These are phyloP conservation scores for Gasteruption jaculator DNA, from an alignment of 2,888 invertebrate species.

Conservation along the genomic window DNA sequence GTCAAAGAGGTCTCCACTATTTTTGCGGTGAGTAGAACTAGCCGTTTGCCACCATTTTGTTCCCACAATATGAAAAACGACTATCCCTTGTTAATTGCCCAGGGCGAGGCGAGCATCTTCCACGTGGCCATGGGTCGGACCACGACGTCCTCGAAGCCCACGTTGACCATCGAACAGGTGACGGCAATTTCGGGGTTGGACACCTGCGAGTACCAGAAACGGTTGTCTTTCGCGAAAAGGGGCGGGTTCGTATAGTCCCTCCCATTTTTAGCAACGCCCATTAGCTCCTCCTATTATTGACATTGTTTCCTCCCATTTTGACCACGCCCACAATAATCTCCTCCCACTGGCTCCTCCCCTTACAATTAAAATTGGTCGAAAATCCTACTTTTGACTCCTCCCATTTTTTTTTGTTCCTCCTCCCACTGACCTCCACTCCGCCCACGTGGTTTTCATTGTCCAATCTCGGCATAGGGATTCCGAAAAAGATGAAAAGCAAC, in stretches of 20 bases:
- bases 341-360: no score
- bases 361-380: no score
- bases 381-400: no score
- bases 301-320: no score
- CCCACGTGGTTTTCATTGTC: background rate
- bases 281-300: no score
- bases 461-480: slow-evolving; percentile 17
- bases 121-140: slow-evolving; percentile 58
- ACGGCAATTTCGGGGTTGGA: slow-evolving; percentile 51
- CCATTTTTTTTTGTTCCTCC: no score
- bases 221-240: no score
- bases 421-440: no score
- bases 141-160: slow-evolving; percentile 51
- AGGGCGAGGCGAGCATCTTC: slow-evolving; percentile 77
- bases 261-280: no score
- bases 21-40: slow-evolving; percentile 62
- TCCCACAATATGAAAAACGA: background rate
- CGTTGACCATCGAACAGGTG: slow-evolving; percentile 54
- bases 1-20: slow-evolving; percentile 73
- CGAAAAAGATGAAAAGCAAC: slow-evolving; percentile 24
- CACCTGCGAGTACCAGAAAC: slow-evolving; percentile 30
- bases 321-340: no score
- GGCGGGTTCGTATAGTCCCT: no score
- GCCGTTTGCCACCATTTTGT: no score
- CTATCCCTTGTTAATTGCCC: slow-evolving; percentile 20